Evolutionary conservation across 2,113 vertebrate species (phyloP), one percentile per base, ranked within the genome.

Genomic region (Willisornis vidua): DNA sequence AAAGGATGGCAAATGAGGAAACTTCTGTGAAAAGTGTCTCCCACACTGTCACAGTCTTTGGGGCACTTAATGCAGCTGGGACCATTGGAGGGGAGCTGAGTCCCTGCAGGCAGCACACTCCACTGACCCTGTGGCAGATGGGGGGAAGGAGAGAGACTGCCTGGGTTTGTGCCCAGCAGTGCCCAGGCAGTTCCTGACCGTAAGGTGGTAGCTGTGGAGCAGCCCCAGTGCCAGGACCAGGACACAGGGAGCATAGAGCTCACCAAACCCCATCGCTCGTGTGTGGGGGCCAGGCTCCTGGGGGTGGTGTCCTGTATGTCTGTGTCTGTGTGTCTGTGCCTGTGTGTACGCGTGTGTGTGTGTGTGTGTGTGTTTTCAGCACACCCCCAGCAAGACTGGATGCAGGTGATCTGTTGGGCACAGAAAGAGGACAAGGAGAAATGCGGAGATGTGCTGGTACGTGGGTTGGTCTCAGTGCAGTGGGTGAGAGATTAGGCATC

Each of bases 101-200:
- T 45, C 33, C 39, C 61, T 52, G 63, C n/a, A 48, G 43, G 55
- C 45, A 3, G 12, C 0, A 0, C 26, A 37, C 9, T 5, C 0
- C 7, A 46, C 15, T 39, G 49, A 25, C 31, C n/a, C 51, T 24
- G 0, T 25, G 45, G 31, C 2, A 0, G 85, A 25, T 4, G 3
- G 17, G 39, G 55, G 49, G 45, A 77, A 66, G 54, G 66, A 55
- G 62, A 57, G 2, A 49, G 29, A 49, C 49, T 75, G 68, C 1
- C 3, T 26, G 37, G 48, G 11, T 45, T 29, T 33, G 51, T 49
- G 35, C 52, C n/a, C 7, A 12, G 57, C 52, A 49, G 83, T 31
- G 46, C n/a, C 28, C 12, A 20, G 57, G 37, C 15, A 39, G n/a
- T 73, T 75, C 35, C 39, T 93, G 61, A 10, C 55, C 7, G 0